Evolutionary conservation across 2,113 vertebrate species (phyloP), one percentile per base, ranked within the genome.

Genomic region (Danionella cerebrum): DNA sequence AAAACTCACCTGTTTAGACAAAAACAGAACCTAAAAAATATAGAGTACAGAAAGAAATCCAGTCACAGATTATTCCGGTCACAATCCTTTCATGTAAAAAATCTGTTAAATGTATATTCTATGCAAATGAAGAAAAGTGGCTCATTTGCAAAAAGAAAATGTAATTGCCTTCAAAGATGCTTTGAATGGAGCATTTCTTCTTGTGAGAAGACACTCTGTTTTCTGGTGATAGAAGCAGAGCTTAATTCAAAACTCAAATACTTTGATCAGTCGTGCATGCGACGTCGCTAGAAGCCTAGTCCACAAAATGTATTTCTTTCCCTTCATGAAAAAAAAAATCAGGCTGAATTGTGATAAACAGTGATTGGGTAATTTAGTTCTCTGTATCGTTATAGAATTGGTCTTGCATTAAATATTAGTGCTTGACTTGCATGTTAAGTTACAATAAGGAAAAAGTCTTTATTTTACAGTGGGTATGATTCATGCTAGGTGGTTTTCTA

Each of bases 161-260:
- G 76, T 80, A 81, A 82, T 81, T 83, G 82, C 68, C 81, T 75
- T 78, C 72, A 74, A 70, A 78, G 79, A 82, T 77, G 57, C 74
- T 77, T 80, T 78, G 72, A 79, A 31, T 69, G 44, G 63, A 66
- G 60, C 65, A 75, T 66, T 71, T 63, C 74, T 78, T 81, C 16
- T 31, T 29, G 36, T 31, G 24, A 7, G 16, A 38, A 62, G 42
- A 60, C 62, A 69, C 76, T 71, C 79, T 84, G 84, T 63, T 79
- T 68, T 12, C 44, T 78, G 59, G 74, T 67, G 84, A 85, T 83
- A 84, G 51, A 73, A 60, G 16, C 57, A 5, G 7, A 19, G 25
- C 39, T 60, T 45, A 70, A 74, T 42, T 71, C 77, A 45, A 53
- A 53, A 53, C 51, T 53, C 31, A 60, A 80, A 78, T 45, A 70